Conservation (phyloP, 2,113 vertebrate species). For the Prunella fulvescens region DNA sequence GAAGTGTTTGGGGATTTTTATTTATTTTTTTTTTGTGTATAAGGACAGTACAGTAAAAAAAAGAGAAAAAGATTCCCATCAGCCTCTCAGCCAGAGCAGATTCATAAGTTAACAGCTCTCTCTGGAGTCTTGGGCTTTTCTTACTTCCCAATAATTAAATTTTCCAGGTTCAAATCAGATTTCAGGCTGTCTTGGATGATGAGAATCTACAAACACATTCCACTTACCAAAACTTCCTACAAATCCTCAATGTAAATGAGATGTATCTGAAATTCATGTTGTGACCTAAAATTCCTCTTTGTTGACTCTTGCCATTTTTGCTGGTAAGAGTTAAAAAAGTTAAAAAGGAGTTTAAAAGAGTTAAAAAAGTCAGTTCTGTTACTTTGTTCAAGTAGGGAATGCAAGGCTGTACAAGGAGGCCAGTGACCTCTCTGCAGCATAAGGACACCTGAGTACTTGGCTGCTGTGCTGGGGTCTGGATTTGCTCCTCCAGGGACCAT, state of each 20-base stretch:
- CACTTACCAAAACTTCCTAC: neutral
- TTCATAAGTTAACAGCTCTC: neutral
- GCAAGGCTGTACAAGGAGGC: neutral
- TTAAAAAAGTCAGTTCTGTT: neutral
- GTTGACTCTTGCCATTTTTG: neutral
- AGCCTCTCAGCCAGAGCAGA: neutral
- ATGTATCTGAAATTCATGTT: neutral
- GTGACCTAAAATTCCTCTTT: neutral
- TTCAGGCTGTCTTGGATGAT: neutral
- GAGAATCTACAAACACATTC: neutral
- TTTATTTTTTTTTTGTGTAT: neutral
- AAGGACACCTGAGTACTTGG: neutral
- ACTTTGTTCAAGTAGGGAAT: accelerated
- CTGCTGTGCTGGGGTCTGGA: neutral
- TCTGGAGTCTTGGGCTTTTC: neutral
- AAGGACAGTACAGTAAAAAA: neutral
- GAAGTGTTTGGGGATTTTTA: neutral
- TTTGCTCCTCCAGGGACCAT: neutral
- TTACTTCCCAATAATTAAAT: neutral
- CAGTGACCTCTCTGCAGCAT: accelerated
- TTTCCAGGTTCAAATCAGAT: neutral
- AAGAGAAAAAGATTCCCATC: neutral
- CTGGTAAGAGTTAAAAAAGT: neutral
- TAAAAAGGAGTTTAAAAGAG: too few relatives aligned
- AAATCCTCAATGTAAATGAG: neutral